Conservation (phyloP, 1,140 invertebrate species). For the Odontomachus brunneus region DNA sequence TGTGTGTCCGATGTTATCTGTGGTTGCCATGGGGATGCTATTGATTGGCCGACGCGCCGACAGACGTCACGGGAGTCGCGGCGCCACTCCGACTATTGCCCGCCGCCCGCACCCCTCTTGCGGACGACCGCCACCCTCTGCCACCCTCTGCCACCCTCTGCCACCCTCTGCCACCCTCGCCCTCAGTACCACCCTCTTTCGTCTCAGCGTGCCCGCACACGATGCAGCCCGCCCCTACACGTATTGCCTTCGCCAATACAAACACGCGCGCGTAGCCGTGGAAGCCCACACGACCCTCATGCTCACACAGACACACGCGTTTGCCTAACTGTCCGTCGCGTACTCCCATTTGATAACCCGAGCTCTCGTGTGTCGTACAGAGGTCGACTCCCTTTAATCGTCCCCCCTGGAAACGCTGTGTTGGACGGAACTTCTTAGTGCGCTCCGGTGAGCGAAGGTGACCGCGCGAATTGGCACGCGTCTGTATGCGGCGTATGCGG, state of each 20-base stretch:
- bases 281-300: slow-evolving; percentile 2
- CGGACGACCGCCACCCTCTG: slow-evolving; percentile 59
- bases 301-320: slow-evolving; percentile 34
- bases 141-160: slow-evolving; percentile 26
- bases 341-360: slow-evolving; percentile 39
- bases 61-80: slow-evolving; percentile 86
- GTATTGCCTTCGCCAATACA: slow-evolving; percentile 29
- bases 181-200: slow-evolving; percentile 54
- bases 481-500: neutral
- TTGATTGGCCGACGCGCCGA: slow-evolving; percentile 86
- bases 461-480: slow-evolving; percentile 14
- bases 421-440: slow-evolving; percentile 56
- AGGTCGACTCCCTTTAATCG: slow-evolving; percentile 54
- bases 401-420: slow-evolving; percentile 42
- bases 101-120: slow-evolving; percentile 64
- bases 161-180: slow-evolving; percentile 35
- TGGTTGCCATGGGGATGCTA: slow-evolving; percentile 86
- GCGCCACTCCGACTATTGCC: slow-evolving; percentile 85
- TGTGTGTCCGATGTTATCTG: slow-evolving; percentile 86
- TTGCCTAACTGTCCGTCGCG: slow-evolving; percentile 22
- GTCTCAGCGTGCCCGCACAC: neutral
- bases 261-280: slow-evolving; percentile 2
- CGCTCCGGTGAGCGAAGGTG: slow-evolving; percentile 21
- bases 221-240: slow-evolving; percentile 23
- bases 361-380: slow-evolving; percentile 48